Conservation (phyloP, 2,797 vertebrate genomes). For the Galaxias olidus region DNA sequence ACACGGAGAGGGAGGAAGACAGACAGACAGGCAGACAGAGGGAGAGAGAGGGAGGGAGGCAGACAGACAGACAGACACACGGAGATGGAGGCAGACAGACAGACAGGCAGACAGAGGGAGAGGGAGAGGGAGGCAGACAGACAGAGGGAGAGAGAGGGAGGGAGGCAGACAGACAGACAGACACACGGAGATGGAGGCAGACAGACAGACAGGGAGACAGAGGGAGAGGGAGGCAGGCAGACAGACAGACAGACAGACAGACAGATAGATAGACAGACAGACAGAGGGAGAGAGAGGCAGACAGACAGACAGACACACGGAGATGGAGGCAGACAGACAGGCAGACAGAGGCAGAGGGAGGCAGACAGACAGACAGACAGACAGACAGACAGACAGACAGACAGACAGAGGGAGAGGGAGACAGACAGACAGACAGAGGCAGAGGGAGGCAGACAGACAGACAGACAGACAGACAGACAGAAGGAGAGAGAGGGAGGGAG, state of each 20-base stretch:
- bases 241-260: not conserved
- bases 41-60: no score
- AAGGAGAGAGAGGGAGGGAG: not conserved
- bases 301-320: no score
- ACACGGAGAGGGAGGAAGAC: no score
- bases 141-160: not conserved
- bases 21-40: no score
- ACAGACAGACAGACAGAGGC: constrained; percentile 9
- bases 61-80: no score
- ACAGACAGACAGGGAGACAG: not conserved
- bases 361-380: not conserved
- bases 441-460: not conserved
- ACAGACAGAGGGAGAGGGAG: not conserved
- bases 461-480: not conserved
- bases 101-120: no score
- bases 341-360: constrained; percentile 37
- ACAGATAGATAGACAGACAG: not conserved
- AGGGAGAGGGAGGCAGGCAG: constrained; percentile 10
- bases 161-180: not conserved
- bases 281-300: not conserved
- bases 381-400: not conserved
- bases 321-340: no score
- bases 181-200: no score
- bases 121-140: no score
- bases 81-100: no score